Evolutionary conservation across 2,888 invertebrate species (phyloP), one percentile per base, ranked within the genome.

Genomic region (Heliconius sara): DNA sequence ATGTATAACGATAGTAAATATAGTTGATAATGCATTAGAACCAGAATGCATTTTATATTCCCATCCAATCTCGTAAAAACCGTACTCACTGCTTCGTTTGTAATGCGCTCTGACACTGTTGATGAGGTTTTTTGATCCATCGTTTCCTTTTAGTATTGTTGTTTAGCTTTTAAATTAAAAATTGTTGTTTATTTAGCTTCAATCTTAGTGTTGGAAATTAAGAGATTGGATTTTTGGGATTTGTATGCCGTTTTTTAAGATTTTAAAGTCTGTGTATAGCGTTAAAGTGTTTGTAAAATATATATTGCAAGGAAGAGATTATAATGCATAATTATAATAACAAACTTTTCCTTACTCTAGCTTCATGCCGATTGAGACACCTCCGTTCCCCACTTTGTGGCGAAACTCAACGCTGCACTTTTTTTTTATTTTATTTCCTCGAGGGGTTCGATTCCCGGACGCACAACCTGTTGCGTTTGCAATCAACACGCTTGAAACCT

Each of bases 1-100:
- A 74, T 67, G n/a, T 39, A n/a, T 70, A 39, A 77, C 65, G 34
- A 74, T 34, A 57, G 73, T 57, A 73, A 57, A 57, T 72, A 72
- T 25, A 13, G 52, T 30, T 72, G 71, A 60, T 77, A 77, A 77
- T 52, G 70, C 68, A 71, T 79, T 79, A 74, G 70, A 74, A 75
- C 47, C 65, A 12, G 75, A 79, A 79, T 81, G 81, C 79, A 77
- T 81, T 77, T 75, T n/a, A 79, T 81, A 81, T 79, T 81, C 79
- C 79, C 77, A 67, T 81, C 77, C 79, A 81, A 81, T 81, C 81
- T 81, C 79, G 81, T 79, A 81, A 81, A 79, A 81, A 81, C 81
- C 79, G 71, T 79, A 77, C 79, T 81, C 79, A 65, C 77, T 77
- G 71, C 77, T 79, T 79, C 79, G 79, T 70, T 79, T 75, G 79